phyloP scores from a whole-genome alignment of 1,140 invertebrate species.

The Leucophenga varia region DNA sequence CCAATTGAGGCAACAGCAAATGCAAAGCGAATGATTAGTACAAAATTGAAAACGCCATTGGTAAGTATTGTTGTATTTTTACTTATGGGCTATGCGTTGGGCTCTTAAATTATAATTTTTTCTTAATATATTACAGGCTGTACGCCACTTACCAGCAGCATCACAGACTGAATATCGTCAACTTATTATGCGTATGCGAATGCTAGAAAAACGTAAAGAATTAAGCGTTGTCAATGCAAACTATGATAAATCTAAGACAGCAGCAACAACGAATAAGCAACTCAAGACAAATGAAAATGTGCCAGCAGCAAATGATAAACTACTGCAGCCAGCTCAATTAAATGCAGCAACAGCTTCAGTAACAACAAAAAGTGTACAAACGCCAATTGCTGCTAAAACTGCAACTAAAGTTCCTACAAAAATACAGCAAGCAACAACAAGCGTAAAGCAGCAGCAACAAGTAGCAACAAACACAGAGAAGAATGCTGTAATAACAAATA shows the following conservation, averaged over 20 bases:
- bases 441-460: no score
- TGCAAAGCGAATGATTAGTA: slow-evolving; percentile 16
- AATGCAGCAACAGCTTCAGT: background rate
- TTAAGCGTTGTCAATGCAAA: no score
- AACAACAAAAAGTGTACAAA: slow-evolving; percentile 1
- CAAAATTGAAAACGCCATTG: slow-evolving; percentile 28
- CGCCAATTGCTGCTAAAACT: background rate
- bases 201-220: slow-evolving; percentile 39
- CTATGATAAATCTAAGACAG: background rate
- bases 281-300: no score
- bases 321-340: background rate
- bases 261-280: background rate
- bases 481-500: no score
- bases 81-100: no score
- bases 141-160: slow-evolving; percentile 43
- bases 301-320: no score
- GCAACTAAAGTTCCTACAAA: slow-evolving; percentile 3
- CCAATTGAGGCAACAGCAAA: background rate
- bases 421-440: background rate
- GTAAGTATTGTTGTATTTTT: slow-evolving; percentile 16
- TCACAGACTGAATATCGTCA: slow-evolving; percentile 47
- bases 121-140: slow-evolving; percentile 27
- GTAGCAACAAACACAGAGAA: background rate
- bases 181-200: slow-evolving; percentile 44
- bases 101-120: no score